Conservation (phyloP, 2,888 invertebrate species). For the Agonopterix alstromeriana region DNA sequence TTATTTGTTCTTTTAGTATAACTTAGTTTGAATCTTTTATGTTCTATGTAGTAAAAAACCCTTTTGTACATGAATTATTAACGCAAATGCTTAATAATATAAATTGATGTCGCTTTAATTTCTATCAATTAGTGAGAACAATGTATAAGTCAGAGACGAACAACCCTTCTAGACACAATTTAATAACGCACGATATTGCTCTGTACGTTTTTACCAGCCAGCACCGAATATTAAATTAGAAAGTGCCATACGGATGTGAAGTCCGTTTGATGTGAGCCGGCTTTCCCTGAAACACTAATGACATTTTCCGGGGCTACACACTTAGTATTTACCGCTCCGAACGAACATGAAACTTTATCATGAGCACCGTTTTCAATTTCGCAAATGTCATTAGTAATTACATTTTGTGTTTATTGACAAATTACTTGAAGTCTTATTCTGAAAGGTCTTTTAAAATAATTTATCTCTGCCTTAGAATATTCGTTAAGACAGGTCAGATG, state of each 20-base stretch:
- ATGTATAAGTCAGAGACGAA: slow-evolving; percentile 19
- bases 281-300: slow-evolving; percentile 57
- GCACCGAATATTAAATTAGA: slow-evolving; percentile 66
- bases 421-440: no score
- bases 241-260: slow-evolving; percentile 55
- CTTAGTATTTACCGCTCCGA: slow-evolving; percentile 16
- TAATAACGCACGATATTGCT: slow-evolving; percentile 53
- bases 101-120: not conserved
- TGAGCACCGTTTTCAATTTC: no score
- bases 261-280: slow-evolving; percentile 66
- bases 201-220: slow-evolving; percentile 62
- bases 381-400: no score
- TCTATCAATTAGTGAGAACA: slow-evolving; percentile 11
- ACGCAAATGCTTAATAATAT: not conserved
- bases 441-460: no score
- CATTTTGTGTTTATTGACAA: no score
- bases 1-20: slow-evolving; percentile 1
- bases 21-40: not conserved
- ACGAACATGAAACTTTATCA: slow-evolving; percentile 10
- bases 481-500: no score
- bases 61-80: not conserved
- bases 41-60: not conserved
- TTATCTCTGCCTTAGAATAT: no score
- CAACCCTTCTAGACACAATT: slow-evolving; percentile 52
- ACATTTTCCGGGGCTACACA: slow-evolving; percentile 59